A percentile compares a stretch with the other conserved stretches of the same genome.
These are phyloP conservation scores for Amphipyra tragopoginis DNA, from an alignment of 2,888 invertebrate species.

Conservation along the genomic window DNA sequence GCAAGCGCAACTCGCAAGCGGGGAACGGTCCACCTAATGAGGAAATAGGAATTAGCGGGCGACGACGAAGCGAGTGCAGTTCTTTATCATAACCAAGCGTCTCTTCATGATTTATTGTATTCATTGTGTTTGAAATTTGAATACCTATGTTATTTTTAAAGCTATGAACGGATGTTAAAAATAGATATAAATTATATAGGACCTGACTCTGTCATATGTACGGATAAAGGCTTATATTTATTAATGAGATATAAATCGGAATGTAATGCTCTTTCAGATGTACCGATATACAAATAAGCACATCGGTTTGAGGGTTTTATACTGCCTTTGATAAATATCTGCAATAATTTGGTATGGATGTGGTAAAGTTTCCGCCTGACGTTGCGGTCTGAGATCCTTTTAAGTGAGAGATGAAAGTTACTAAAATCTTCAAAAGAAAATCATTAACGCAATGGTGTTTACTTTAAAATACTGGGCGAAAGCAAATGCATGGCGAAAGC, in stretches of 20 bases:
- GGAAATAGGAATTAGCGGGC: conserved; percentile 89
- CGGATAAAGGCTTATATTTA: no score
- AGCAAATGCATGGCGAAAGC: conserved; percentile 7
- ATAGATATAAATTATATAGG: no score
- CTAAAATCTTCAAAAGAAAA: conserved; percentile 46
- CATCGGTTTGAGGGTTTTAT: conserved; percentile 10
- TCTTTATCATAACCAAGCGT: conserved; percentile 74
- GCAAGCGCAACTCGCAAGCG: conserved; percentile 69
- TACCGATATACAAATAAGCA: background rate
- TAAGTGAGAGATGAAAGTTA: conserved; percentile 7
- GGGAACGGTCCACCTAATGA: conserved; percentile 82
- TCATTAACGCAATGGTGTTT: conserved; percentile 17
- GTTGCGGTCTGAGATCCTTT: conserved; percentile 19
- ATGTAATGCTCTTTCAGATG: background rate
- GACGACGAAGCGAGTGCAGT: conserved; percentile 83
- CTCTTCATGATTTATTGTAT: conserved; percentile 61
- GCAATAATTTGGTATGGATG: background rate
- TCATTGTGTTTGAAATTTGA: conserved; percentile 24
- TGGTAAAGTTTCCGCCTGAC: conserved; percentile 8
- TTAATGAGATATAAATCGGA: no score
- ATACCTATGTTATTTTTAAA: conserved; percentile 3
- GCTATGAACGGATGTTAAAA: no score
- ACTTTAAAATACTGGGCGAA: conserved; percentile 1
- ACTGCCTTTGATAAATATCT: background rate
- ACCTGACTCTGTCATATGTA: background rate